These are phyloP conservation scores for Agrenia bidenticulata DNA, from an alignment of 2,888 invertebrate species.

Conservation along the genomic window DNA sequence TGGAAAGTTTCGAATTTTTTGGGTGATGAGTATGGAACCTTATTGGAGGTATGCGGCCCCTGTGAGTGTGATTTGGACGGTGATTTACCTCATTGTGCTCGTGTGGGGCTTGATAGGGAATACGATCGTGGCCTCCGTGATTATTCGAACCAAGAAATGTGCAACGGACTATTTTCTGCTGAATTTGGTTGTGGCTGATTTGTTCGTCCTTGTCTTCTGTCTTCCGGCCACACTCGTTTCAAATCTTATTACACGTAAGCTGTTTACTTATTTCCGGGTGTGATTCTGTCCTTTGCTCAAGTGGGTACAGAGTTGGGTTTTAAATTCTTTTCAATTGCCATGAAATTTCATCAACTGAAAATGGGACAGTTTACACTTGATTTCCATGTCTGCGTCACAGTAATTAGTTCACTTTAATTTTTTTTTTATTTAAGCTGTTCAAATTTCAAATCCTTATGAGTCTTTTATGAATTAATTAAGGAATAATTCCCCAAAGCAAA, in stretches of 20 bases:
- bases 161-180: slow-evolving; percentile 63
- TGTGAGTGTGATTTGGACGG: slow-evolving; percentile 46
- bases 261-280: too few relatives aligned
- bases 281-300: too few relatives aligned
- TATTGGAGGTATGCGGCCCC: slow-evolving; percentile 50
- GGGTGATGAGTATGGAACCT: slow-evolving; percentile 28
- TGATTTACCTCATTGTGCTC: slow-evolving; percentile 51
- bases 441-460: too few relatives aligned
- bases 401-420: too few relatives aligned
- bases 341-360: too few relatives aligned
- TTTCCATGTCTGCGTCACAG: too few relatives aligned
- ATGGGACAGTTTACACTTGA: too few relatives aligned
- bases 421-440: too few relatives aligned
- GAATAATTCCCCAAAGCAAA: too few relatives aligned
- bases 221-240: slow-evolving; percentile 63
- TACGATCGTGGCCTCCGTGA: slow-evolving; percentile 48
- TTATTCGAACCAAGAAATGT: slow-evolving; percentile 54
- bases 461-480: too few relatives aligned
- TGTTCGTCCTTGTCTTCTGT: slow-evolving; percentile 62
- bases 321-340: too few relatives aligned
- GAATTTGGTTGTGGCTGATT: slow-evolving; percentile 63
- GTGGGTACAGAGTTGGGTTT: too few relatives aligned
- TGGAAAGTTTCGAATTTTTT: background rate
- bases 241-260: slow-evolving; percentile 62
- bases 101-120: slow-evolving; percentile 50